A percentile compares a stretch with the other conserved stretches of the same genome.
Evolutionary conservation across 2,888 invertebrate species (phyloP).

Genomic region (Drosophila robusta): DNA sequence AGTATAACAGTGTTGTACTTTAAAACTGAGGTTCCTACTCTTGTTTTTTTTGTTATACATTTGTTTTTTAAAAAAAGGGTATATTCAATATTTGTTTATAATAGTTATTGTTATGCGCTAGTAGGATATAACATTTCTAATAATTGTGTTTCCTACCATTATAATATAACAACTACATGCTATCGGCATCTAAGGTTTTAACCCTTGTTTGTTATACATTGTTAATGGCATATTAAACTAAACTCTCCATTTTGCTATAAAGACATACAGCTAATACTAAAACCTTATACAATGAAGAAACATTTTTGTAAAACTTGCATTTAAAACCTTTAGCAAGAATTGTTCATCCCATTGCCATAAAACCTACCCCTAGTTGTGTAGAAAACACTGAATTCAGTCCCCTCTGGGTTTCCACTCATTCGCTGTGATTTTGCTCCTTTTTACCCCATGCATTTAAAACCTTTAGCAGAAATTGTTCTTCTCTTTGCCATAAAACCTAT

Average conservation of each 20-base stretch:
- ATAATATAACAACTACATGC: no score
- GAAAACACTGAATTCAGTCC: not conserved
- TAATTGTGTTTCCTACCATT: not conserved
- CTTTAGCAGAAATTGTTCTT: not conserved
- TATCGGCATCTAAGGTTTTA: not conserved
- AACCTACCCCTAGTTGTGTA: conserved; percentile 15
- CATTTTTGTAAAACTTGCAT: not conserved
- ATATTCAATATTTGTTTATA: not conserved
- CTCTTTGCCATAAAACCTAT: conserved; percentile 2
- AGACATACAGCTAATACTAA: not conserved
- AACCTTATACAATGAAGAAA: conserved; percentile 2
- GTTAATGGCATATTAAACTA: not conserved
- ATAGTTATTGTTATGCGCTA: not conserved
- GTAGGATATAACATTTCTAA: not conserved
- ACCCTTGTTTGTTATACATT: not conserved
- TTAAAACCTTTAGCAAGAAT: not conserved
- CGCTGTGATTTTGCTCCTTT: not conserved
- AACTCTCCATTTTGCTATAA: not conserved
- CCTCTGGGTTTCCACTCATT: not conserved
- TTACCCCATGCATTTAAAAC: no score
- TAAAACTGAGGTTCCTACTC: no score
- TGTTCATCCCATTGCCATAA: not conserved
- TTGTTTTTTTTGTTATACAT: no score
- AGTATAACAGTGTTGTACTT: no score
- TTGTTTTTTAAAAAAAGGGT: no score